Percentiles rank a stretch among this genome's conserved stretches.
Evolutionary conservation across 1,140 invertebrate genomes (phyloP).

Genomic region (Bombyx mori): ASM3026992v2 NC_085126.1:6931001-6931500

Average conservation of each 20-base stretch:
- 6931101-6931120: slow-evolving; percentile 50
- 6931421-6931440: slow-evolving; percentile 24
- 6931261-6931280: neutral
- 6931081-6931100: slow-evolving; percentile 51
- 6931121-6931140: slow-evolving; percentile 40
- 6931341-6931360: slow-evolving; percentile 36
- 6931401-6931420: slow-evolving; percentile 41
- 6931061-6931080: slow-evolving; percentile 40
- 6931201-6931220: slow-evolving; percentile 44
- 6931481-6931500: slow-evolving; percentile 49
- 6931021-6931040: slow-evolving; percentile 50
- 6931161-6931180: slow-evolving; percentile 46
- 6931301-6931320: slow-evolving; percentile 53
- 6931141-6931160: slow-evolving; percentile 47
- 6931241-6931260: neutral
- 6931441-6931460: slow-evolving; percentile 26
- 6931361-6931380: slow-evolving; percentile 36
- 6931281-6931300: slow-evolving; percentile 36
- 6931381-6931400: slow-evolving; percentile 49
- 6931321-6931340: slow-evolving; percentile 48
- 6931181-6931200: slow-evolving; percentile 37
- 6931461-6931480: slow-evolving; percentile 40
- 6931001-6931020: slow-evolving; percentile 30
- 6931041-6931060: slow-evolving; percentile 37
- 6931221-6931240: slow-evolving; percentile 40